Evolutionary conservation across 2,797 vertebrate genomes (phyloP).

Genomic region (Poecilia velifera): DNA sequence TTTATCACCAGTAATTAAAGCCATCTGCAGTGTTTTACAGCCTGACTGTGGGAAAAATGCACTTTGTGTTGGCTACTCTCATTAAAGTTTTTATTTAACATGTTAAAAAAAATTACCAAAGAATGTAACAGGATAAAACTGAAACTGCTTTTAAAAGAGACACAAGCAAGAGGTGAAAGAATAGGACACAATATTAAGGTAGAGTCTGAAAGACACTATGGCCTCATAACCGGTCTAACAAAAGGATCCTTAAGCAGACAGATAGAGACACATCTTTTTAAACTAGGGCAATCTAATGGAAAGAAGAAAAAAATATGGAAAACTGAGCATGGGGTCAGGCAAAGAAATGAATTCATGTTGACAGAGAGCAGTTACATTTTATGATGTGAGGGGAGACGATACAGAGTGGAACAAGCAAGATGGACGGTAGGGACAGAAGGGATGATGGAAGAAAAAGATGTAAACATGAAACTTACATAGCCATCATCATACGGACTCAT

Average conservation of each 20-base stretch:
- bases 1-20: slow-evolving; percentile 18
- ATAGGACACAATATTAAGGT: slow-evolving; percentile 25
- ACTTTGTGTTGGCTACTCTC: slow-evolving; percentile 17
- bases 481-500: slow-evolving; percentile 93
- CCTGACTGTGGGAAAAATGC: slow-evolving; percentile 14
- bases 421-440: slow-evolving; percentile 15
- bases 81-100: not conserved
- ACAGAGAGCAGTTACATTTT: slow-evolving; percentile 14
- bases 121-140: slow-evolving; percentile 22
- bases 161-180: slow-evolving; percentile 9
- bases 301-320: slow-evolving; percentile 23
- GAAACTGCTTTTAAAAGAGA: slow-evolving; percentile 14
- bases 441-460: slow-evolving; percentile 61
- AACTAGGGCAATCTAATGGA: slow-evolving; percentile 41
- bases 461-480: slow-evolving; percentile 92
- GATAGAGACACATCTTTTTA: slow-evolving; percentile 35
- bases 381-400: slow-evolving; percentile 9
- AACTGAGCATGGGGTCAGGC: slow-evolving; percentile 34
- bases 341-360: slow-evolving; percentile 23
- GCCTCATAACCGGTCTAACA: slow-evolving; percentile 35
- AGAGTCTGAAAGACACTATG: slow-evolving; percentile 17
- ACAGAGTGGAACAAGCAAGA: slow-evolving; percentile 50
- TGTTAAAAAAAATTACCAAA: slow-evolving; percentile 20
- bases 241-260: slow-evolving; percentile 36
- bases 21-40: slow-evolving; percentile 16